Conservation (phyloP, 2,113 vertebrate species). For the Embiotoca jacksoni region DNA sequence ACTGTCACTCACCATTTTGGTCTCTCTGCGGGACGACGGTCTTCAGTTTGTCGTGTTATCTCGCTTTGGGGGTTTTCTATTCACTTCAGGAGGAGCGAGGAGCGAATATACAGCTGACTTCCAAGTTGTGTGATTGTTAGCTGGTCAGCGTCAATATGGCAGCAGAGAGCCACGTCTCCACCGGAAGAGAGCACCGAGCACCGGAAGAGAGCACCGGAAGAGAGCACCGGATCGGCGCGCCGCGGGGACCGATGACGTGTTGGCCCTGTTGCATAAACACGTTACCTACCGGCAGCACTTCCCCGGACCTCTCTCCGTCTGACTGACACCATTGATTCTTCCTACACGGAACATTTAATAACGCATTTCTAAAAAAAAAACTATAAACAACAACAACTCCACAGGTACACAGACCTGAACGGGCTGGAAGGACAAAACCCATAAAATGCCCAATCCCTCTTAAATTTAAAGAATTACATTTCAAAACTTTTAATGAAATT, state of each 20-base stretch:
- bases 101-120: constrained; percentile 27
- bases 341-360: no score
- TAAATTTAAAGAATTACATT: no score
- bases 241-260: constrained; percentile 71
- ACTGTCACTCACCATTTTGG: constrained; percentile 76
- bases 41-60: constrained; percentile 41
- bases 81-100: constrained; percentile 32
- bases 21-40: constrained; percentile 43
- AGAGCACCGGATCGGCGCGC: constrained; percentile 64
- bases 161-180: constrained; percentile 84
- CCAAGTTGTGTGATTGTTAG: constrained; percentile 58
- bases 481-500: no score
- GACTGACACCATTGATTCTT: neutral
- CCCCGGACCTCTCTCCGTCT: neutral
- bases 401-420: no score
- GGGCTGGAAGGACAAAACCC: no score
- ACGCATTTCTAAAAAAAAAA: no score
- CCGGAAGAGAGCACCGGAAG: no score
- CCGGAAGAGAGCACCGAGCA: constrained; percentile 65
- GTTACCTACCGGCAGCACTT: neutral
- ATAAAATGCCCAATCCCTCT: no score
- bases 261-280: constrained; percentile 35
- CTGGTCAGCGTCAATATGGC: constrained; percentile 79
- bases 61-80: constrained; percentile 13
- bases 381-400: no score